Evolutionary conservation across 2,888 invertebrate species (phyloP), one percentile per base, ranked within the genome.

Genomic region (Epistrophe grossulariae): DNA sequence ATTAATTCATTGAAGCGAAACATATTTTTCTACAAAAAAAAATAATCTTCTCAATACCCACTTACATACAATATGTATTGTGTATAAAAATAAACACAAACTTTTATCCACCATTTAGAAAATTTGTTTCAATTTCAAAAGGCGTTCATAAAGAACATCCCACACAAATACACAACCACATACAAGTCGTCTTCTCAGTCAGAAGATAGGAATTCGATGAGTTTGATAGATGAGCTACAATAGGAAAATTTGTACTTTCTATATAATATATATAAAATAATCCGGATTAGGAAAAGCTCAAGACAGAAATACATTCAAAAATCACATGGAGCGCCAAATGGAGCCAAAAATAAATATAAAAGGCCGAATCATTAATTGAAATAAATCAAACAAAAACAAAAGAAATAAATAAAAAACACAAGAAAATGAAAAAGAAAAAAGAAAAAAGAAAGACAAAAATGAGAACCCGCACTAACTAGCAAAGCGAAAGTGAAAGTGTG

Each of bases 401-500:
- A 62, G 62, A 62, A 43, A 62, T 43, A 38, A 59, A 35, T 35
- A 40, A 62, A 62, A 62, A 43, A 43, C 8, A 13, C 4, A 62
- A 43, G 43, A 24, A 62, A 43, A 62, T n/a, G 13, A 62, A 60
- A 40, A 62, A 1, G 17, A 38, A 6, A 38, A 43, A n/a, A 10
- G 31, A 31, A 24, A 43, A n/a, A 24, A 55, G 15, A 24, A 17
- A 40, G 9, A 15, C 28, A 15, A 24, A 43, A n/a, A 43, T 31
- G 31, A 24, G 38, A 43, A 43, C 40, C 8, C 62, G 62, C 62
- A 24, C 60, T 40, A 40, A 40, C 19, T n/a, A 62, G 24, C 8
- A 43, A 40, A 62, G 43, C 62, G 62, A 62, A 62, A 55, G 55
- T 55, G 55, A 55, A 55, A 55, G 55, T 55, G 55, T 55, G 55